Base-by-base conservation (phyloP, 1,140 invertebrate genomes). In the Cotesia chilonis region DNA sequence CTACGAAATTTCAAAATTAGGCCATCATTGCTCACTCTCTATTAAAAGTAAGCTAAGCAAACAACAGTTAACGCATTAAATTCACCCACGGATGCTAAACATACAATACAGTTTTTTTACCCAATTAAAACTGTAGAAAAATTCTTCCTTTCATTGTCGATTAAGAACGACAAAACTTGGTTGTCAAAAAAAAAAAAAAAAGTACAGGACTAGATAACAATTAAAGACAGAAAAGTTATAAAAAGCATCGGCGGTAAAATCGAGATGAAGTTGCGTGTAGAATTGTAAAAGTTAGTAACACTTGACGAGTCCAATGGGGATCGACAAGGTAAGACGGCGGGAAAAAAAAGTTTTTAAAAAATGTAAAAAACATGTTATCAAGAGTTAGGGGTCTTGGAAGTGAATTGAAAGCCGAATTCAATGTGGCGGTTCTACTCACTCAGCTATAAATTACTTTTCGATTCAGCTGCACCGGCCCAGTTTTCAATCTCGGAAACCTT, bases 371-470 rank as follows among this genome's bases (percentile, higher is more conserved):
- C 6, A 47, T 7, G 7, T 10, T 28, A 28, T 28, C 41, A 10
- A 10, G 41, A 47, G 41, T 47, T 47, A 9, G 41, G 41, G 41
- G 41, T 47, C 41, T 63, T 66, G 51, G 51, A 67, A 72, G 70
- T 72, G 70, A 72, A 72, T 72, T 66, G 70, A 72, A 72, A 67
- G 63, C n/a, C 35, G 63, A 72, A 72, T 67, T 72, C 63, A 54
- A 67, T 52, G 51, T 66, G 54, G 63, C 37, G 54, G 28, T 55
- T 41, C 37, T 63, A 52, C 28, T 55, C 60, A 51, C 51, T 35
- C 60, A 14, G 55, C 70, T 65, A 72, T 67, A 72, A 54, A 72
- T 72, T 72, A 72, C 63, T 72, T 67, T 72, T 67, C 70, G 63
- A 72, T 72, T 72, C 70, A 67, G 66, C 70, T 67, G 63, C 54